A percentile compares a stretch with the other conserved stretches of the same genome.
These are phyloP conservation scores for Naso thynnoides DNA, from an alignment of 2,797 vertebrate genomes.

Conservation along the genomic window DNA sequence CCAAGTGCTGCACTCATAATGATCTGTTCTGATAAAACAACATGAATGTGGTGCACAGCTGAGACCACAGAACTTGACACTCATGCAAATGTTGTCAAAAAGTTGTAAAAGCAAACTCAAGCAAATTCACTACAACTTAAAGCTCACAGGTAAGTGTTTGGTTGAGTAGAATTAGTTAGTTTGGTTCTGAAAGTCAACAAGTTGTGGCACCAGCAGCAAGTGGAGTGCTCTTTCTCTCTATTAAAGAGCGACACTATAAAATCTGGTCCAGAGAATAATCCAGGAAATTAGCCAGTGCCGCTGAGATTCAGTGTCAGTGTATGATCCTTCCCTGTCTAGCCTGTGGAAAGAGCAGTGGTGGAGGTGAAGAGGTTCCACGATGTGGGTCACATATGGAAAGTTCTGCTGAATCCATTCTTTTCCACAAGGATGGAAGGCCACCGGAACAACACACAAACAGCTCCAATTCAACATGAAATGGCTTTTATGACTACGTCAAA, in stretches of 20 bases:
- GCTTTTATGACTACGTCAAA: slow-evolving; percentile 52
- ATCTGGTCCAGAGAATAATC: slow-evolving; percentile 49
- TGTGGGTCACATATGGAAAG: slow-evolving; percentile 74
- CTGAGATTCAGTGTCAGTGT: slow-evolving; percentile 60
- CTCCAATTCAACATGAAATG: slow-evolving; percentile 58
- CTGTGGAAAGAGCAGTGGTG: slow-evolving; percentile 74
- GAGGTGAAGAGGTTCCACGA: slow-evolving; percentile 77
- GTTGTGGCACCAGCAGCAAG: slow-evolving; percentile 12
- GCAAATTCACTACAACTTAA: slow-evolving; percentile 18
- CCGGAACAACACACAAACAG: slow-evolving; percentile 70
- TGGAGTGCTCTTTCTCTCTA: slow-evolving; percentile 38
- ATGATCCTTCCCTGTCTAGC: slow-evolving; percentile 70
- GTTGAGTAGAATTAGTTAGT: neutral
- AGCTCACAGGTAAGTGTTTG: neutral
- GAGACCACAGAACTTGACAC: slow-evolving; percentile 82
- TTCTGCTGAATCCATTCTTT: slow-evolving; percentile 69
- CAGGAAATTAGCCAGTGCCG: slow-evolving; percentile 57
- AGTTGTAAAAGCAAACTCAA: slow-evolving; percentile 52
- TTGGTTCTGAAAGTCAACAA: slow-evolving; percentile 27
- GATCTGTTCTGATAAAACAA: slow-evolving; percentile 79
- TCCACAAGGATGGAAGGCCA: slow-evolving; percentile 76
- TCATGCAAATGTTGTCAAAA: slow-evolving; percentile 67
- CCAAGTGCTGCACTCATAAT: slow-evolving; percentile 62
- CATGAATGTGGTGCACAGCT: slow-evolving; percentile 81
- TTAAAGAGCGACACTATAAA: slow-evolving; percentile 35